A percentile compares a stretch with the other conserved stretches of the same genome.
Conservation (phyloP, 1,140 invertebrate genomes). For the Pectinophora gossypiella region DNA sequence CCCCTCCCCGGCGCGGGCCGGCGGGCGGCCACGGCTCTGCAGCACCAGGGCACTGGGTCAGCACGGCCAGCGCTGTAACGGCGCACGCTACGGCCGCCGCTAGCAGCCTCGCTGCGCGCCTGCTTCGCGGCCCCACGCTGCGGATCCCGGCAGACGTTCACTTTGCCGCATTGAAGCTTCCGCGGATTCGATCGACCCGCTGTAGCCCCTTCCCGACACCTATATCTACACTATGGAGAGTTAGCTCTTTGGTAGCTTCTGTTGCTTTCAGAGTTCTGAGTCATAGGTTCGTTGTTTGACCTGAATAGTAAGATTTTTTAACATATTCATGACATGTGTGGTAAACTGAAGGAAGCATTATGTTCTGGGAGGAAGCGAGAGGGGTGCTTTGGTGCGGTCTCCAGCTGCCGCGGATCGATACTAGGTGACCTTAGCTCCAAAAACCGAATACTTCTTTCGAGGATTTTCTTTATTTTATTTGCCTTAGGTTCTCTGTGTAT, state of each 20-base stretch:
- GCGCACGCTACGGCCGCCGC: background rate
- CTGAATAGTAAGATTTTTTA: too few species aligned
- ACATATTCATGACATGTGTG: too few species aligned
- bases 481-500: too few species aligned
- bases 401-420: slow-evolving; percentile 59
- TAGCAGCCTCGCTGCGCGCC: background rate
- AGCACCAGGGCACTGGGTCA: slow-evolving; percentile 30
- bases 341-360: background rate
- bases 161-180: slow-evolving; percentile 59
- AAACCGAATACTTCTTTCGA: slow-evolving; percentile 19
- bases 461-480: slow-evolving; percentile 17
- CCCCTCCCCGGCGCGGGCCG: slow-evolving; percentile 9
- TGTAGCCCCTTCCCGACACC: slow-evolving; percentile 26
- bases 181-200: slow-evolving; percentile 56
- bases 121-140: slow-evolving; percentile 15
- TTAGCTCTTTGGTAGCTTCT: background rate
- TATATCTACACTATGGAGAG: slow-evolving; percentile 18
- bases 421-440: slow-evolving; percentile 44
- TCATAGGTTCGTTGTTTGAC: too few species aligned
- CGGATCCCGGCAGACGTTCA: slow-evolving; percentile 21
- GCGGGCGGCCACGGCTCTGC: slow-evolving; percentile 10
- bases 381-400: slow-evolving; percentile 33
- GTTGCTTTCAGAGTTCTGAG: slow-evolving; percentile 4
- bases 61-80: slow-evolving; percentile 15
- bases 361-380: slow-evolving; percentile 9